Base-by-base conservation (phyloP, 2,113 vertebrate genomes). In the Prinia subflava region DNA sequence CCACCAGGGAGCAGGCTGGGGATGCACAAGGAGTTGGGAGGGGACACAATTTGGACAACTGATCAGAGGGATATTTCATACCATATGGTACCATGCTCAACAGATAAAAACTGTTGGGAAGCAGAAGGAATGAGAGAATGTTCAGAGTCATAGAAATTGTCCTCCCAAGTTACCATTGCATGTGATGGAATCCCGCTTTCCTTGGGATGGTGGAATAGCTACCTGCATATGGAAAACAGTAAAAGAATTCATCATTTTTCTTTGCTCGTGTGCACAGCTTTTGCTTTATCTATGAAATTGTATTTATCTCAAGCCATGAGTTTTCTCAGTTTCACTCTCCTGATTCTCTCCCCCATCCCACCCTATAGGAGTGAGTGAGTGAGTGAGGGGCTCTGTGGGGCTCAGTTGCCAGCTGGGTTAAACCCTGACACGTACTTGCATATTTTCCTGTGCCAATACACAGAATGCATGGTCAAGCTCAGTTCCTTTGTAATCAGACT, bases 281-380 rank as follows among this genome's bases (percentile, higher is more conserved):
- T 59, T 67, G 13, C 20, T 47, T 39, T 53, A 41, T 30, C 13
- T 25, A 27, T 35, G 12, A 60, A 53, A 46, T 20, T 18, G 1
- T 10, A 30, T 53, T 41, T 24, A 30, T 53, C 39, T 60, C 13
- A 60, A 68, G 20, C 19, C n/a, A 53, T 0, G 1, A 18, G 21
- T 68, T 60, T 75, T 82, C 24, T 75, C 46, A 10, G 6, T 75
- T 60, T 83, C 41, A 46, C 13, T 68, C 11, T 59, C 22, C 30
- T 21, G 4, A 53, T 82, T 68, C 13, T 68, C n/a, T 67, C 28
- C 9, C 10, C 23, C 9, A 74, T 75, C 13, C 28, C 30, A 31
- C 11, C 13, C 24, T 22, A 47, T 24, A n/a, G 9, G 9, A 68
- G 7, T 15, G 24, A 60, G 4, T 0, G 0, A 25, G 6, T 39